These are phyloP conservation scores for Grammomys surdaster DNA, from an alignment of 2,113 vertebrate genomes.

Conservation along the genomic window DNA sequence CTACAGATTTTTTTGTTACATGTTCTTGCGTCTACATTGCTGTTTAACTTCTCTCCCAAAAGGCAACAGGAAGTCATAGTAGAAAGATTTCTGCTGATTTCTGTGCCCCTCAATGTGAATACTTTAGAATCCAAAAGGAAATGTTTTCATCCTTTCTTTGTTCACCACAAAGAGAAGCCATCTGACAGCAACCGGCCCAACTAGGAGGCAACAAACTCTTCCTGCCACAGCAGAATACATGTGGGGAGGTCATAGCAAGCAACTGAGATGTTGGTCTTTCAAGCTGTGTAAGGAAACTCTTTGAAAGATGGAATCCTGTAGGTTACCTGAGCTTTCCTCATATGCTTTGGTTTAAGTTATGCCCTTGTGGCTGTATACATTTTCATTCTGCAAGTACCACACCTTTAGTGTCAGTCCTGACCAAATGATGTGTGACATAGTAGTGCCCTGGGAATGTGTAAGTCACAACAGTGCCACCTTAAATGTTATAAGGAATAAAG, in stretches of 20 bases:
- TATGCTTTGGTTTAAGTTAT: not conserved
- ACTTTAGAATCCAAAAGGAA: conserved; percentile 19
- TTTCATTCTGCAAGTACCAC: not conserved
- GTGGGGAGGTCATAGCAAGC: not conserved
- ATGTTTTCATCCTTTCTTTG: not conserved
- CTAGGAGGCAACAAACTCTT: not conserved
- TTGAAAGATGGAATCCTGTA: not conserved
- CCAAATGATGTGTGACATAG: not conserved
- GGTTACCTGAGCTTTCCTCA: not conserved
- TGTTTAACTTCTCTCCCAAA: not conserved
- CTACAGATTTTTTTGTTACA: not conserved
- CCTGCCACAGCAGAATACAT: not conserved
- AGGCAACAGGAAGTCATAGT: not conserved
- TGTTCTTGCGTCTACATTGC: not conserved
- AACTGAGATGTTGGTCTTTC: not conserved
- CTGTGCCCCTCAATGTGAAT: not conserved
- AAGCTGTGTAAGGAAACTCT: not conserved
- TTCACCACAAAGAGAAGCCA: not conserved
- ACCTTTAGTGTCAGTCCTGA: not conserved
- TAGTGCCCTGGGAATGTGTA: not conserved
- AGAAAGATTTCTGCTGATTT: not conserved
- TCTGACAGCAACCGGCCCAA: not conserved
- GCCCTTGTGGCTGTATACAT: not conserved
- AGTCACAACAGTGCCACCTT: not conserved
- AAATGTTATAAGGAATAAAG: not conserved